Evolutionary conservation across 2,113 vertebrate genomes (phyloP).

Genomic region (Phocoena sinus): DNA sequence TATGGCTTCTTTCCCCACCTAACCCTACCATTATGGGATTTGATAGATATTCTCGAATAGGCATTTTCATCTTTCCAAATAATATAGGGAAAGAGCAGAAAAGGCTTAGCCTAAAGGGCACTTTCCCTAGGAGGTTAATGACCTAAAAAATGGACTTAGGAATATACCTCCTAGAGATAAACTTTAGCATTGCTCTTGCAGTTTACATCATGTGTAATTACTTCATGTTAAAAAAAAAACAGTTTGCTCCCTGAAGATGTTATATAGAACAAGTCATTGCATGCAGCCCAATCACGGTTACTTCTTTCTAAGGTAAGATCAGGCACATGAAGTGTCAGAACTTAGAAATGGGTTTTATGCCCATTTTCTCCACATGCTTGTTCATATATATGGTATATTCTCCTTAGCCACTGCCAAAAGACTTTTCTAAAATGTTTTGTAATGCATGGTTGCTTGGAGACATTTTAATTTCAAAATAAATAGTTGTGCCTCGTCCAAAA

Average conservation of each 20-base stretch:
- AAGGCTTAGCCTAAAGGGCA: neutral
- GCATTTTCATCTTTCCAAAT: neutral
- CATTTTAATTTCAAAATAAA: slow-evolving; percentile 58
- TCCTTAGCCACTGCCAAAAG: slow-evolving; percentile 11
- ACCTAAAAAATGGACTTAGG: neutral
- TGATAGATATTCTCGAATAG: neutral
- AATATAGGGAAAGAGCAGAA: neutral
- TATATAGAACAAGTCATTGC: neutral
- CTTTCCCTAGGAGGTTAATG: neutral
- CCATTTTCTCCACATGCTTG: neutral
- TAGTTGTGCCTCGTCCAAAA: slow-evolving; percentile 28
- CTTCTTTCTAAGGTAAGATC: slow-evolving; percentile 1
- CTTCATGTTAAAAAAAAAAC: slow-evolving; percentile 17
- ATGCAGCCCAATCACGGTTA: neutral
- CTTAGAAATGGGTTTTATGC: neutral
- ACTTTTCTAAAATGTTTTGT: slow-evolving; percentile 39
- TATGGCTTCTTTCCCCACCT: neutral
- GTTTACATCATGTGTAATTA: slow-evolving; percentile 7
- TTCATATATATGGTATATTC: slow-evolving; percentile 15
- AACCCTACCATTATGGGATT: neutral
- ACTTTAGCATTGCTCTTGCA: neutral
- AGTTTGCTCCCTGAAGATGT: neutral
- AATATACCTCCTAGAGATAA: neutral
- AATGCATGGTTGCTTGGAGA: slow-evolving; percentile 34
- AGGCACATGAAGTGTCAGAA: neutral